A percentile compares a stretch with the other conserved stretches of the same genome.
phyloP scores from a whole-genome alignment of 2,113 vertebrate species.

The Apeltes quadracus region DNA sequence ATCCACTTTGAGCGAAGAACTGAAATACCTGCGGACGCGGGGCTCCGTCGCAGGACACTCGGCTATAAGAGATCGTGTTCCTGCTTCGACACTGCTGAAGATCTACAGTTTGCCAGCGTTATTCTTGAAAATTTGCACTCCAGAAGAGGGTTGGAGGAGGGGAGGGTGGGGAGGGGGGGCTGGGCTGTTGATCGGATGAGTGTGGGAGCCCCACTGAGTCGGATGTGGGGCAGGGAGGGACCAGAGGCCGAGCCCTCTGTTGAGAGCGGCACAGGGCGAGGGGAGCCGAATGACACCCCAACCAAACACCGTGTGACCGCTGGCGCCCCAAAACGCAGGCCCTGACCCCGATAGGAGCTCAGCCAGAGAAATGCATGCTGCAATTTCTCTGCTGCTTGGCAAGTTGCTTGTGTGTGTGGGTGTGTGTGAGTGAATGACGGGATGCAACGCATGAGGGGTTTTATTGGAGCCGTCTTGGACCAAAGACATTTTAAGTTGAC shows the following conservation, averaged over 20 bases:
- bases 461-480: not conserved
- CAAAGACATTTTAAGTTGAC: not conserved
- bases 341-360: constrained; percentile 57
- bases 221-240: constrained; percentile 68
- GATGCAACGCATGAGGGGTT: not conserved
- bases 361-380: constrained; percentile 52
- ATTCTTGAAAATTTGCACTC: constrained; percentile 75
- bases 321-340: constrained; percentile 37
- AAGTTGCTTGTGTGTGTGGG: not conserved
- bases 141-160: constrained; percentile 35
- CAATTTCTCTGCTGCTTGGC: constrained; percentile 18
- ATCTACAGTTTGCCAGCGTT: constrained; percentile 76
- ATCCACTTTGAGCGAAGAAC: constrained; percentile 39
- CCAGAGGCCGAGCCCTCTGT: constrained; percentile 66
- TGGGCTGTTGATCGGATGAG: constrained; percentile 75
- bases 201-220: constrained; percentile 67
- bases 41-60: constrained; percentile 54
- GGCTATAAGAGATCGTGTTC: constrained; percentile 76
- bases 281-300: constrained; percentile 64
- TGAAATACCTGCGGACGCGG: constrained; percentile 52
- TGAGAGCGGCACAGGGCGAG: constrained; percentile 70
- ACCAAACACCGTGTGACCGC: constrained; percentile 62
- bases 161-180: constrained; percentile 51
- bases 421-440: not conserved
- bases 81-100: constrained; percentile 70